These are phyloP conservation scores for Adelognathus sp. DNA, from an alignment of 2,888 invertebrate genomes.

Conservation along the genomic window DNA sequence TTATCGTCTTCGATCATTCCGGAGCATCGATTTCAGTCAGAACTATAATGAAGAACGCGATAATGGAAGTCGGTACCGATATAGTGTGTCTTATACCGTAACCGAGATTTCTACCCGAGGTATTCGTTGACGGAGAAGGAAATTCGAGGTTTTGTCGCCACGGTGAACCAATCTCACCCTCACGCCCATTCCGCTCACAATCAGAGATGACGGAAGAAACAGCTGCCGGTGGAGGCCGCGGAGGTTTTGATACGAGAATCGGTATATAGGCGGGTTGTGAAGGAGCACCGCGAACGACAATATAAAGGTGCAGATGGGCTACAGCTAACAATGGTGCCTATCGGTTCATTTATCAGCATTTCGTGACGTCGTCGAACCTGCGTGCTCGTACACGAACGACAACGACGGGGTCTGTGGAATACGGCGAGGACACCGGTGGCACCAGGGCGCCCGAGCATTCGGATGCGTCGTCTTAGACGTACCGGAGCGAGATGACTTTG, in stretches of 20 bases:
- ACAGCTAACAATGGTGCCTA: slow-evolving; percentile 76
- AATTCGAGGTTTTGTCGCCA: slow-evolving; percentile 43
- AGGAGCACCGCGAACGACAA: slow-evolving; percentile 59
- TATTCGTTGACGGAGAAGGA: slow-evolving; percentile 29
- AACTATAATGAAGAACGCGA: slow-evolving; percentile 1
- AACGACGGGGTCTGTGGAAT: slow-evolving; percentile 62
- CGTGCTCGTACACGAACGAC: slow-evolving; percentile 50
- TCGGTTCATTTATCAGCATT: slow-evolving; percentile 80
- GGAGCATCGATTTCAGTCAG: slow-evolving; percentile 30
- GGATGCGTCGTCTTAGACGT: slow-evolving; percentile 61
- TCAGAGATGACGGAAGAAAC: slow-evolving; percentile 54
- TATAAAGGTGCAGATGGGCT: slow-evolving; percentile 74
- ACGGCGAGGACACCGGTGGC: slow-evolving; percentile 49
- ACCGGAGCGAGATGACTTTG: slow-evolving; percentile 51
- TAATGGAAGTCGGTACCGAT: slow-evolving; percentile 31
- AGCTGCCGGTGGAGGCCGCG: slow-evolving; percentile 41
- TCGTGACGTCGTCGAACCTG: slow-evolving; percentile 69
- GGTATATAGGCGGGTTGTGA: slow-evolving; percentile 44
- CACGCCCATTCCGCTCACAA: slow-evolving; percentile 30
- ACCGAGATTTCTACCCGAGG: slow-evolving; percentile 28
- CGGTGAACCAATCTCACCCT: background rate
- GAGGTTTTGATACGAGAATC: slow-evolving; percentile 43
- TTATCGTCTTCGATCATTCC: slow-evolving; percentile 24
- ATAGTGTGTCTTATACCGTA: background rate
- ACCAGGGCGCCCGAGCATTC: slow-evolving; percentile 56